A percentile compares a stretch with the other conserved stretches of the same genome.
Evolutionary conservation across 2,797 vertebrate species (phyloP).

Genomic region (Potorous gilbertii): DNA sequence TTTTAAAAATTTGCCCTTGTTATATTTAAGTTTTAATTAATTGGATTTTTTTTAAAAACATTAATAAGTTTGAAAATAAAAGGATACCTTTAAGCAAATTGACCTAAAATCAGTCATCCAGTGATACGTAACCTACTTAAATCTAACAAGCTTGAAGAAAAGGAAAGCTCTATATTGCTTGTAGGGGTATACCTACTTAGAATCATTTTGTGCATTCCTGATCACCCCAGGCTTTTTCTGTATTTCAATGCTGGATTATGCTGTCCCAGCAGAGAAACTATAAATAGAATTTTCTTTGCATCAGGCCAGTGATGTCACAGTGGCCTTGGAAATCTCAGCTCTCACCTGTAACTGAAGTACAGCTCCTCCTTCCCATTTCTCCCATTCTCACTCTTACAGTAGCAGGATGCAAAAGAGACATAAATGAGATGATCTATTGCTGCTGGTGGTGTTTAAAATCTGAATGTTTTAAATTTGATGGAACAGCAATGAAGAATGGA

Average conservation of each 20-base stretch:
- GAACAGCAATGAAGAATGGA: constrained; percentile 87
- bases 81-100: constrained; percentile 45
- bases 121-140: constrained; percentile 41
- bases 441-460: constrained; percentile 93
- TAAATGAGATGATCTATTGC: constrained; percentile 93
- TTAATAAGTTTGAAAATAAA: constrained; percentile 14
- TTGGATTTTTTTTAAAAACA: constrained; percentile 4
- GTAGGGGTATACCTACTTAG: constrained; percentile 33
- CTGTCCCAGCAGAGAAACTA: constrained; percentile 79
- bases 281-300: constrained; percentile 82
- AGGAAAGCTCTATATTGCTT: constrained; percentile 38
- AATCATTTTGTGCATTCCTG: constrained; percentile 74
- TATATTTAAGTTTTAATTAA: constrained; percentile 60
- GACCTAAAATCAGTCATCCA: constrained; percentile 59
- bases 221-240: constrained; percentile 70
- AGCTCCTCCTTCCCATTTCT: constrained; percentile 71
- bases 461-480: constrained; percentile 88
- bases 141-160: constrained; percentile 59
- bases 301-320: constrained; percentile 81
- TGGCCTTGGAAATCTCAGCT: constrained; percentile 88
- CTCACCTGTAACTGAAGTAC: constrained; percentile 88
- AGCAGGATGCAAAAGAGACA: constrained; percentile 81
- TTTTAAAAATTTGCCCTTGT: constrained; percentile 57
- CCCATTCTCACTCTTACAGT: constrained; percentile 74
- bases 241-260: constrained; percentile 78